Base-by-base conservation (phyloP, 2,113 vertebrate species). In the Todiramphus chloris region DNA sequence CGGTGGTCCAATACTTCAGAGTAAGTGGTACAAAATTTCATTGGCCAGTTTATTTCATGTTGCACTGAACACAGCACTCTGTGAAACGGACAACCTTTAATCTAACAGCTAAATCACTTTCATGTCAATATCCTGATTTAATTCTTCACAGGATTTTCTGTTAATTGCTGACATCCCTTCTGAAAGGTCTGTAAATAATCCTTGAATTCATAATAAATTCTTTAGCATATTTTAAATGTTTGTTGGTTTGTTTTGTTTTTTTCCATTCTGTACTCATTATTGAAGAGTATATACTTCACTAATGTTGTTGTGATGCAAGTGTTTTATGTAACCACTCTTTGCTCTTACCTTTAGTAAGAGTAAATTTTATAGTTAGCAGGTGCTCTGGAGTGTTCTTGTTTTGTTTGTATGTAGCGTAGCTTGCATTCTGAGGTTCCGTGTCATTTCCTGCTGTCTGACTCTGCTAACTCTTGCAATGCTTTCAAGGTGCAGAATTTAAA, bases 91-190 rank as follows among this genome's bases (percentile, higher is more conserved):
- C 70, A 93, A 73, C 67, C 39, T 82, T 91, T 92, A 80, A 90
- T 80, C 69, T 70, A 72, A 53, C 69, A 85, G 81, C 58, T 87
- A 91, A 87, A 91, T 89, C 78, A 63, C 48, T 87, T 97, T 60
- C 39, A 48, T 81, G 27, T 89, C 44, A 72, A 48, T 75, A 84
- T 60, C 83, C 53, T 82, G 81, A 96, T 87, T 46, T 92, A 93
- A 87, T 93, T 95, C 77, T 63, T 90, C 60, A 82, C 3, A 5
- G 67, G 80, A 51, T 90, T 94, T 91, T 89, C 77, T 82, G 21
- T 89, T 84, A 84, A 78, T 35, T 8, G 12, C 44, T 93, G 83
- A 84, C 39, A 64, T 91, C 19, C 16, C 27, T 51, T 77, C 73
- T 89, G 80, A 78, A 89, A 56, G 20, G 35, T 63, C 43, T 88